Evolutionary conservation across 2,888 invertebrate genomes (phyloP).

Genomic region (Hirudinaria manillensis): DNA sequence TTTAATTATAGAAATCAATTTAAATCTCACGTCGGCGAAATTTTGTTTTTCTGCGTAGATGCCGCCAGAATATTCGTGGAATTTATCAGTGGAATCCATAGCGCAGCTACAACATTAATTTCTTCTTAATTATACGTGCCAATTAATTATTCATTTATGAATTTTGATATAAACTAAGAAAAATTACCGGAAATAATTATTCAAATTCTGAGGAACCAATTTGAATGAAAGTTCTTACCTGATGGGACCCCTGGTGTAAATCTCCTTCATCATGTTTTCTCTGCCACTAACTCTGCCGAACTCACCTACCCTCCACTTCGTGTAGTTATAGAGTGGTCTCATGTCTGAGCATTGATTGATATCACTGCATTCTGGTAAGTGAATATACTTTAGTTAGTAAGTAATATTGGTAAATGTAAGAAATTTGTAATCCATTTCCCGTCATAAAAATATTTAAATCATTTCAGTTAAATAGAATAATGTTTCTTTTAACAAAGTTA

Average conservation of each 20-base stretch:
- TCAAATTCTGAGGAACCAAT: too few species aligned
- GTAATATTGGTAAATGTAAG: too few species aligned
- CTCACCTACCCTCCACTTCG: conserved; percentile 55
- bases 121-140: too few species aligned
- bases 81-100: conserved; percentile 37
- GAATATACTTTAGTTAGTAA: too few species aligned
- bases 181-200: neutral
- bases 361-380: conserved; percentile 47
- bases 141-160: too few species aligned
- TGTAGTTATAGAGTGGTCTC: conserved; percentile 52
- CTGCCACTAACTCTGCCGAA: conserved; percentile 54
- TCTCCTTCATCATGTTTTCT: conserved; percentile 58
- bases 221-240: conserved; percentile 44
- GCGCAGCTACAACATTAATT: conserved; percentile 33
- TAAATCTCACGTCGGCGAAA: neutral
- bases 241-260: conserved; percentile 57
- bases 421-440: too few species aligned
- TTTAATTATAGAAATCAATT: too few species aligned
- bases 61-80: conserved; percentile 38
- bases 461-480: too few species aligned
- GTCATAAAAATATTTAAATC: too few species aligned
- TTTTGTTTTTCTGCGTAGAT: conserved; percentile 35
- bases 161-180: neutral
- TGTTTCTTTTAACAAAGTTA: neutral
- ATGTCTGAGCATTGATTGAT: conserved; percentile 54